Evolutionary conservation across 2,888 invertebrate genomes (phyloP).

Genomic region (Cynaeus angustus): DNA sequence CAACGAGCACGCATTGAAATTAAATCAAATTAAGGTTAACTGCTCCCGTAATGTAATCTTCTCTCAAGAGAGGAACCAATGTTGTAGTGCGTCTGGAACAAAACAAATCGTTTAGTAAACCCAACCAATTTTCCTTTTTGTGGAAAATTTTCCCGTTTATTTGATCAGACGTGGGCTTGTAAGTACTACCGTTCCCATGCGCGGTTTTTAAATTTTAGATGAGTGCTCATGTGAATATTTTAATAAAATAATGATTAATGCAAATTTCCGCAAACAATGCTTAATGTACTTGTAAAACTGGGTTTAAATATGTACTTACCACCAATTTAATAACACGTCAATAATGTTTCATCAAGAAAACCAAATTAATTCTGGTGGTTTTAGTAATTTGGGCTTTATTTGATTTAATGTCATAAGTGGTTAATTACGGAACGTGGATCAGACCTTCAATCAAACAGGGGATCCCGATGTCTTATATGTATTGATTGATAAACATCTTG

Average conservation of each 20-base stretch:
- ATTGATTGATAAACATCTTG: too few relatives aligned
- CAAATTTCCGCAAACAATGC: too few relatives aligned
- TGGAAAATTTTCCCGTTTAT: neutral
- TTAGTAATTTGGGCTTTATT: neutral
- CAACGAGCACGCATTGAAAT: constrained; percentile 50
- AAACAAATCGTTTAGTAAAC: constrained; percentile 26
- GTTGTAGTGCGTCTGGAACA: constrained; percentile 76
- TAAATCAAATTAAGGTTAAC: constrained; percentile 71
- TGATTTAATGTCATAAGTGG: neutral
- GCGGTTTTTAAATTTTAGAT: too few relatives aligned
- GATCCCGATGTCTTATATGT: too few relatives aligned
- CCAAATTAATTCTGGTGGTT: neutral
- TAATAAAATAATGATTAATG: neutral
- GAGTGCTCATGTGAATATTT: neutral
- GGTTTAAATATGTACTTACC: neutral
- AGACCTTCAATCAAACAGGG: too few relatives aligned
- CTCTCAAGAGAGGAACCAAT: constrained; percentile 79
- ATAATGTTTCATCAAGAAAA: neutral
- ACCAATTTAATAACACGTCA: neutral
- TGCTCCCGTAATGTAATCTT: constrained; percentile 79
- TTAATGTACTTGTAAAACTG: neutral
- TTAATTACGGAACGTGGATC: too few relatives aligned
- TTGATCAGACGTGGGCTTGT: too few relatives aligned
- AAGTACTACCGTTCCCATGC: too few relatives aligned
- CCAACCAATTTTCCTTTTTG: too few relatives aligned